Base-by-base conservation (phyloP, 92 coral and sea anemone genomes). In the Desmophyllum pertusum region DNA sequence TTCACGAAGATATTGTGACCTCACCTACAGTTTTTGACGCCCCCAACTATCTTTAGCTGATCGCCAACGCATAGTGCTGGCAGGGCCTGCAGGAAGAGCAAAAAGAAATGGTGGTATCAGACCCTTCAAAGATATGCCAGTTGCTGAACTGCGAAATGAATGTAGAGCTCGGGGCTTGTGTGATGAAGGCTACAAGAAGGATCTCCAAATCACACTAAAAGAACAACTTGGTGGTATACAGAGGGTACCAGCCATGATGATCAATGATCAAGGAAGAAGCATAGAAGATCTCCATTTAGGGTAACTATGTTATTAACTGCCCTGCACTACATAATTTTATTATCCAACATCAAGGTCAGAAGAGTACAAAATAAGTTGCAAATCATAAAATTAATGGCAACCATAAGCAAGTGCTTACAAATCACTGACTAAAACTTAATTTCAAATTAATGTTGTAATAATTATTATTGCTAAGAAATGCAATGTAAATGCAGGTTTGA, bases 41-140 rank as follows among this genome's bases (percentile, higher is more conserved):
- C 29, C 74, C 45, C 74, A 69, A 17, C 25, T 69, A n/a, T 36
- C 74, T 69, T 21, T 69, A 17, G 42, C 46, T 4, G 74, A 69
- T 37, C 45, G 48, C 3, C 74, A 36, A 69, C 25, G 10, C 9
- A 69, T 17, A 40, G 74, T 69, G 42, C 74, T 69, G 2, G 45
- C 25, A 69, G 74, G 74, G 74, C 74, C 74, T 69, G 74, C 74
- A 36, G 74, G 74, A 33, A 37, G 15, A 36, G 48, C 42, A 69
- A 69, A 69, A 27, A 37, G 74, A 37, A 69, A 69, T 37, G 48
- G 48, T 39, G 75, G 74, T 3, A 36, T 69, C 4, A 69, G 23
- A 69, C 74, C 74, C 1, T 69, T 69, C 3, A 69, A 69, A 69
- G 74, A 23, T 37, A 62, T 62, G 67, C 3, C 67, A 30, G 67